A percentile compares a stretch with the other conserved stretches of the same genome.
phyloP scores from a whole-genome alignment of 2,113 vertebrate genomes.

The Coryphaenoides rupestris region DNA sequence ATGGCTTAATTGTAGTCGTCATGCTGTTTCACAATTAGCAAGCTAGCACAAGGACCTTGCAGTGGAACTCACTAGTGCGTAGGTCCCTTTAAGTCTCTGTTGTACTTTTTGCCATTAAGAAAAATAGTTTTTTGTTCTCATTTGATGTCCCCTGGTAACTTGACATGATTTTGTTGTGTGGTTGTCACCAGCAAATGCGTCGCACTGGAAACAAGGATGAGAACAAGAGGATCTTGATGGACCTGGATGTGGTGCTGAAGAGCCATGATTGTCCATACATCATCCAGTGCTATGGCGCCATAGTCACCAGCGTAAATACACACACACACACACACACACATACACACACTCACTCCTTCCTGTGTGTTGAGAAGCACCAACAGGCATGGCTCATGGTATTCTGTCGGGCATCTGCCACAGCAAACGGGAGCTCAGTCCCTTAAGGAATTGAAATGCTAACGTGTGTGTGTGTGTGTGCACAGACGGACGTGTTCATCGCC shows the following conservation, averaged over 20 bases:
- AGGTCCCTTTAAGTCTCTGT: too few relatives aligned
- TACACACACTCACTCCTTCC: too few relatives aligned
- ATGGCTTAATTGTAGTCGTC: constrained; percentile 43
- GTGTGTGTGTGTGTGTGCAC: background rate
- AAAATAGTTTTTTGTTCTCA: too few relatives aligned
- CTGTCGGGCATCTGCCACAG: too few relatives aligned
- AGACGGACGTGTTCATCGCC: constrained; percentile 95
- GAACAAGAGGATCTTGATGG: constrained; percentile 94
- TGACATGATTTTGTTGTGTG: background rate
- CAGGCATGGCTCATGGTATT: too few relatives aligned
- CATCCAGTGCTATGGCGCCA: constrained; percentile 93
- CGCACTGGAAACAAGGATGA: constrained; percentile 93
- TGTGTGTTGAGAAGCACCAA: background rate
- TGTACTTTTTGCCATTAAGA: too few relatives aligned
- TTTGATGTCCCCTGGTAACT: constrained; percentile 2
- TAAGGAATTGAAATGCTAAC: background rate
- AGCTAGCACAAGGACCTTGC: background rate
- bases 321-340: constrained; percentile 1
- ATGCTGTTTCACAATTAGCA: constrained; percentile 30
- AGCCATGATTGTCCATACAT: constrained; percentile 96
- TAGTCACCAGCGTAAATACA: constrained; percentile 86
- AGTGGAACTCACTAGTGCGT: too few relatives aligned
- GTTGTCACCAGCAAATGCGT: constrained; percentile 86
- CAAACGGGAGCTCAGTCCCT: background rate
- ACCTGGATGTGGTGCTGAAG: constrained; percentile 92